Evolutionary conservation across 2,113 vertebrate genomes (phyloP), one percentile per base, ranked within the genome.

Genomic region (Cyprinus carpio): DNA sequence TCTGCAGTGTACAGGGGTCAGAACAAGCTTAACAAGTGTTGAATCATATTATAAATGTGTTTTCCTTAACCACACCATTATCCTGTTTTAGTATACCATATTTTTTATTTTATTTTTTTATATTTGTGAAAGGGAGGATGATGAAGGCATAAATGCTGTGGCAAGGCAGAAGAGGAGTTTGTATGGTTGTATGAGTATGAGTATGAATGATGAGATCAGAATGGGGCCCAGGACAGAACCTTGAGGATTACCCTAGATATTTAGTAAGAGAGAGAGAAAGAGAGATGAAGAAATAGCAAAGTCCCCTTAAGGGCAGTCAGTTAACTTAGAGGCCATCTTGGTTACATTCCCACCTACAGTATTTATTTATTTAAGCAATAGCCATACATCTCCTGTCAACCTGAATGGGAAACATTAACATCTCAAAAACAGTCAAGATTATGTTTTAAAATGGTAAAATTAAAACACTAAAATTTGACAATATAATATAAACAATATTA

Each of bases 21-120:
- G 87, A 86, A 86, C 49, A 76, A 87, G 91, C 87, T 89, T 88
- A 78, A 49, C 12, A 49, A 83, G 74, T 87, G 74, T 75, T 62
- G 18, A 31, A 71, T 20, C n/a, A 83, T 75, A 85, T 81, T 87
- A 79, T 75, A 84, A 83, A 85, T 79, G 74, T 82, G 75, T 85
- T 65, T 54, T 75, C 64, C n/a, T n/a, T 29, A 83, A 74, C 37
- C 51, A 65, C 71, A 37, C 31, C 49, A 40, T 82, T 87, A 72
- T n/a, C 23, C 79, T 43, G 93, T 91, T 91, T 92, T 31, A 49
- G 25, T 9, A 4, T 85, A 16, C 15, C 11, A 15, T 67, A 87
- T 82, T 84, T 82, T 78, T 82, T 60, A 82, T 37, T n/a, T n/a
- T n/a, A n/a, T 71, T 87, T 85, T 54, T 62, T 54, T 58, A 82